phyloP scores from a whole-genome alignment of 2,113 vertebrate species.

The Montifringilla adamsi region DNA sequence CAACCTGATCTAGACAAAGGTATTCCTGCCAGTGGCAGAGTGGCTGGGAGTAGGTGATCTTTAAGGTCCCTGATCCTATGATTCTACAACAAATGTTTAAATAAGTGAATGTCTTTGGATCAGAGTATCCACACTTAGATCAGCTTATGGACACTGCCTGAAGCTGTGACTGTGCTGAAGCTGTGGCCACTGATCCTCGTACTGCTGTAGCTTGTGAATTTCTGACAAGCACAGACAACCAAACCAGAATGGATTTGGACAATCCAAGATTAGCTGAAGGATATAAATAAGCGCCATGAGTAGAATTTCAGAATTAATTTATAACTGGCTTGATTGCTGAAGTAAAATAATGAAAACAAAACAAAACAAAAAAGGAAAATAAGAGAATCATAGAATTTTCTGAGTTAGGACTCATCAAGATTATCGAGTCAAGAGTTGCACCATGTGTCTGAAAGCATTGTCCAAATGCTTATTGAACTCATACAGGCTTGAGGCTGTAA shows the following conservation, averaged over 20 bases:
- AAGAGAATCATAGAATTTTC: background rate
- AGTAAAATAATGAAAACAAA: background rate
- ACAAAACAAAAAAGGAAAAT: background rate
- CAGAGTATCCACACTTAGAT: background rate
- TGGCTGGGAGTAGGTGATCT: background rate
- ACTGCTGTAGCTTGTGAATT: background rate
- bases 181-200: background rate
- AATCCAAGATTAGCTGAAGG: background rate
- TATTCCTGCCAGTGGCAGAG: background rate
- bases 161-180: background rate
- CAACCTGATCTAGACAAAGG: background rate
- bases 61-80: background rate
- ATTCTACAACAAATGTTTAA: background rate
- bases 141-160: background rate
- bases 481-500: background rate
- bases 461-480: background rate
- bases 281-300: background rate
- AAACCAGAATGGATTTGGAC: background rate
- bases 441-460: background rate
- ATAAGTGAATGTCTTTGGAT: background rate
- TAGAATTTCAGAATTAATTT: background rate
- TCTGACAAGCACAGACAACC: background rate
- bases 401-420: background rate
- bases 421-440: background rate
- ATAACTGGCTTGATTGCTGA: background rate